phyloP scores from a whole-genome alignment of 2,113 vertebrate genomes.

The Rhizomys pruinosus region DNA sequence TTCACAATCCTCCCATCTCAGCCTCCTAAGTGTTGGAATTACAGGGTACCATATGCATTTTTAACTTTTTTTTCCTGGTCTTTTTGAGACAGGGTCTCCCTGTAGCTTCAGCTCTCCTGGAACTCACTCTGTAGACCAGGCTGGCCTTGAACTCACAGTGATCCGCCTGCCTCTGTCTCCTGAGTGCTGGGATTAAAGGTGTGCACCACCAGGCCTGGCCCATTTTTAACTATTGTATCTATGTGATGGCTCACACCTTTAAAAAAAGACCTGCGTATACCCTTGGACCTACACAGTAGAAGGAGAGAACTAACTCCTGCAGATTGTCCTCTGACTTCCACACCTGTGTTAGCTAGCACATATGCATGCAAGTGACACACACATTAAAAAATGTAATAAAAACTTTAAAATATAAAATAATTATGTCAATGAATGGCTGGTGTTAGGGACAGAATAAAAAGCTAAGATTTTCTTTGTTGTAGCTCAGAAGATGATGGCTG shows the following conservation, averaged over 20 bases:
- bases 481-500: background rate
- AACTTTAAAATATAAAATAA: background rate
- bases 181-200: background rate
- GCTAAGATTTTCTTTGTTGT: background rate
- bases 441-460: background rate
- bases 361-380: background rate
- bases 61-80: too few relatives aligned
- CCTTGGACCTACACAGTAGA: background rate
- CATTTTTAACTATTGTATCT: background rate
- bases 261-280: background rate
- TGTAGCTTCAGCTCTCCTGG: background rate
- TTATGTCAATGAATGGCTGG: background rate
- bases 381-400: too few relatives aligned
- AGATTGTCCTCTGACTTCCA: background rate
- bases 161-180: background rate
- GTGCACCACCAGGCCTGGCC: background rate
- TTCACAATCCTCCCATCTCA: too few relatives aligned
- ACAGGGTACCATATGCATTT: too few relatives aligned
- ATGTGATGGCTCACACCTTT: too few relatives aligned
- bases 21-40: too few relatives aligned
- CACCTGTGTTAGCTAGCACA: background rate
- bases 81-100: background rate
- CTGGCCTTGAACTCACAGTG: background rate
- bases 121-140: background rate
- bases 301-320: background rate